Evolutionary conservation across 2,888 invertebrate species (phyloP).

Genomic region (Lasioglossum vierecki): DNA sequence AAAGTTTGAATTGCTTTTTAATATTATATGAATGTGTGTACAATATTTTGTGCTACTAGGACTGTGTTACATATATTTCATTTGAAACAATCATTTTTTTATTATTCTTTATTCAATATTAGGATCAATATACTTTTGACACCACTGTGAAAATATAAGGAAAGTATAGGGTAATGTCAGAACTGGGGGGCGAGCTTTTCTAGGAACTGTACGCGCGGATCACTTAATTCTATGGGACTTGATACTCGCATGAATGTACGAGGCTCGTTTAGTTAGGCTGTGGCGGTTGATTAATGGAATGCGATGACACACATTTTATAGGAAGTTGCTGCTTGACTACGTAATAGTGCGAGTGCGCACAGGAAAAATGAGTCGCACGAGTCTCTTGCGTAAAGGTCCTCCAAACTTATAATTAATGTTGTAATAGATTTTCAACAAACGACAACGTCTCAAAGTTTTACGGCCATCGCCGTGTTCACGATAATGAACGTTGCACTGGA

Average conservation of each 20-base stretch:
- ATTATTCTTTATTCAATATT: background rate
- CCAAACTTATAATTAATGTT: constrained; percentile 5
- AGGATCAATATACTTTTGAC: background rate
- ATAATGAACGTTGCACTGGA: background rate
- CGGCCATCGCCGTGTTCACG: background rate
- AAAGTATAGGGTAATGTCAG: background rate
- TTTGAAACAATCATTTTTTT: too few species aligned
- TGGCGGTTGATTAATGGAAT: constrained; percentile 4
- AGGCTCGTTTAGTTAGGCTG: background rate
- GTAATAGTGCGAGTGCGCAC: background rate
- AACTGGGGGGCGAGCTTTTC: background rate
- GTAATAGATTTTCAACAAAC: background rate
- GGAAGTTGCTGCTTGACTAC: background rate
- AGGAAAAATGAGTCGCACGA: background rate
- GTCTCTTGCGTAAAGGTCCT: background rate
- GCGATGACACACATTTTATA: constrained; percentile 13
- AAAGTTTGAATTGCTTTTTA: too few species aligned
- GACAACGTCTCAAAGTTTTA: constrained; percentile 21
- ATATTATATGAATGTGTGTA: too few species aligned
- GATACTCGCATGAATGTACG: constrained; percentile 4
- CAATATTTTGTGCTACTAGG: too few species aligned
- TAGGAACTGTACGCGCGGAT: background rate
- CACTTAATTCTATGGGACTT: background rate
- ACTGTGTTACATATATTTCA: too few species aligned
- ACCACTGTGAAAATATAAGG: background rate